These are phyloP conservation scores for Python bivittatus DNA, from an alignment of 2,113 vertebrate species.

Conservation along the genomic window DNA sequence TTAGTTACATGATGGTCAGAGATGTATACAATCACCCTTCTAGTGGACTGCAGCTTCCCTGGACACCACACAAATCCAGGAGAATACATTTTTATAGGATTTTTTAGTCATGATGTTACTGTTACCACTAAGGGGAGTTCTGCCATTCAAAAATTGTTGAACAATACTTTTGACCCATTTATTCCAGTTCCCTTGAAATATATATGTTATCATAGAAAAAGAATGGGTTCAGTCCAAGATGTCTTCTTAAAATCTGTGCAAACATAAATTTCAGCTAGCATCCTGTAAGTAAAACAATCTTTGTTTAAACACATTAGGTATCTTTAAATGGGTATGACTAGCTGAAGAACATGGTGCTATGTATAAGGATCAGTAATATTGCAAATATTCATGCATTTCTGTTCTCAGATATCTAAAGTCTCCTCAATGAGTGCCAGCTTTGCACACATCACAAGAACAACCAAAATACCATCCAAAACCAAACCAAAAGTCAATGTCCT, in stretches of 20 bases:
- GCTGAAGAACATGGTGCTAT: constrained; percentile 5
- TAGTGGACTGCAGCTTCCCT: not conserved
- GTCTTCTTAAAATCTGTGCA: not conserved
- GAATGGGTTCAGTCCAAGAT: not conserved
- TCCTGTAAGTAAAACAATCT: not conserved
- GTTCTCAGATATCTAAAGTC: not conserved
- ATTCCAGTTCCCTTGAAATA: not conserved
- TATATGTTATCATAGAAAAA: not conserved
- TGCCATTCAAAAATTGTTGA: not conserved
- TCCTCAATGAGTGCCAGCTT: not conserved
- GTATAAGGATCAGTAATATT: constrained; percentile 8
- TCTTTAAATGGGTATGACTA: not conserved
- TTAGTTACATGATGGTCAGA: not conserved
- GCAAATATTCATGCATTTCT: constrained; percentile 19
- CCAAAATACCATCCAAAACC: not conserved
- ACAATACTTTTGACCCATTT: constrained; percentile 7
- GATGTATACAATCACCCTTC: not conserved
- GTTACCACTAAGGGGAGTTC: not conserved
- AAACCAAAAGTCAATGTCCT: not conserved
- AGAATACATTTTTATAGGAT: not conserved
- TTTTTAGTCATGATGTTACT: not conserved
- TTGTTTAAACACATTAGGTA: not conserved
- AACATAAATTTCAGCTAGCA: not conserved
- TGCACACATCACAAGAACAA: not conserved
- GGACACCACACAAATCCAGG: not conserved